Evolutionary conservation across 53 echinoderm and acorn worm genomes (phyloP).

Genomic region (Henricia sp.): DNA sequence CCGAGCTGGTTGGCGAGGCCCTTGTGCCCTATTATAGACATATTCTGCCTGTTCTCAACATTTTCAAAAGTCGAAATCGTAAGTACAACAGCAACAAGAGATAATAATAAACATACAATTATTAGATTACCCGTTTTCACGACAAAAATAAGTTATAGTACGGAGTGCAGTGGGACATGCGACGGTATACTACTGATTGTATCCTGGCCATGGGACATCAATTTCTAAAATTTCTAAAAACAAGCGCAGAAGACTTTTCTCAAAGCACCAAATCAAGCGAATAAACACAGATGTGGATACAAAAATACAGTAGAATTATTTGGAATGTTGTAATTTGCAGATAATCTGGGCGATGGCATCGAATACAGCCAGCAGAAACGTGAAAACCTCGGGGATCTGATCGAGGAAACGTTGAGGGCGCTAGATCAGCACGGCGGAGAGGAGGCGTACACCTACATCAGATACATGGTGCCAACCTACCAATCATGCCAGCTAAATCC

Average conservation of each 20-base stretch:
- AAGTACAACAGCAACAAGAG: no score
- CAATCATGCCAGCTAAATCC: slow-evolving; percentile 60
- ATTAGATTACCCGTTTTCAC: no score
- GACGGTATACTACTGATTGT: no score
- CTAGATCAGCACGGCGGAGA: slow-evolving; percentile 74
- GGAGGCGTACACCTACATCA: slow-evolving; percentile 74
- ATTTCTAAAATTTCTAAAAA: no score
- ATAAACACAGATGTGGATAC: no score
- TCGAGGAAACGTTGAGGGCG: slow-evolving; percentile 73
- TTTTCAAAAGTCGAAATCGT: slow-evolving; percentile 72
- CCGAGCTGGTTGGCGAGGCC: slow-evolving; percentile 79
- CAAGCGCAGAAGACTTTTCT: no score
- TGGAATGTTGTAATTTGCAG: no score
- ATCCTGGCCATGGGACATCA: no score
- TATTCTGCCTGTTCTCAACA: slow-evolving; percentile 79
- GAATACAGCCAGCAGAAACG: slow-evolving; percentile 79
- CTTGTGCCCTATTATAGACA: slow-evolving; percentile 84
- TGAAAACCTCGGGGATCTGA: slow-evolving; percentile 75
- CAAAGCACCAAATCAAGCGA: no score
- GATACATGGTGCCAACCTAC: slow-evolving; percentile 87
- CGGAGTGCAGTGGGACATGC: no score
- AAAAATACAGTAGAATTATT: no score
- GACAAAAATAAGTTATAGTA: neutral
- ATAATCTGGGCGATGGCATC: slow-evolving; percentile 80
- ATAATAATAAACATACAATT: no score